Evolutionary conservation across 2,113 vertebrate species (phyloP).

Genomic region (Ranitomeya variabilis): DNA sequence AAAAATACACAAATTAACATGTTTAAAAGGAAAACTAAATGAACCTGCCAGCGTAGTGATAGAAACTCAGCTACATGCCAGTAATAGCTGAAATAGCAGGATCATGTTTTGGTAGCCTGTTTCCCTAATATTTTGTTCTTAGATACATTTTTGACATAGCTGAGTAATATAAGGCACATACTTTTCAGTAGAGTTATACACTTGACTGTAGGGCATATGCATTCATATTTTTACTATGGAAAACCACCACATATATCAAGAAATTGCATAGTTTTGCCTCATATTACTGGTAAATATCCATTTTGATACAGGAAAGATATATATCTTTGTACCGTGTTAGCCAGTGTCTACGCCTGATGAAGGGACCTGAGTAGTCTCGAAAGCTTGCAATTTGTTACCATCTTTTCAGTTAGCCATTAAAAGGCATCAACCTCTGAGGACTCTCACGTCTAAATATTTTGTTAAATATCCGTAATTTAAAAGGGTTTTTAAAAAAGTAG

Average conservation of each 20-base stretch:
- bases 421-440: too few relatives aligned
- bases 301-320: too few relatives aligned
- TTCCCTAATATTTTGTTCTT: background rate
- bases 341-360: too few relatives aligned
- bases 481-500: too few relatives aligned
- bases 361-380: too few relatives aligned
- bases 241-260: background rate
- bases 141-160: constrained; percentile 13
- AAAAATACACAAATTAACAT: background rate
- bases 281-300: background rate
- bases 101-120: constrained; percentile 4
- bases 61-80: background rate
- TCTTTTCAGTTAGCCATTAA: too few relatives aligned
- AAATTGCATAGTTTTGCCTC: background rate
- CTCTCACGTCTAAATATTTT: too few relatives aligned
- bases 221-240: background rate
- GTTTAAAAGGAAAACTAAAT: background rate
- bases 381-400: too few relatives aligned
- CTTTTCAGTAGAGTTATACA: background rate
- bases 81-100: constrained; percentile 29
- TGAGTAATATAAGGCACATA: background rate
- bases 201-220: background rate
- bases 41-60: background rate
- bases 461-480: too few relatives aligned
- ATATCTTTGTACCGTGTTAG: too few relatives aligned